A percentile compares a stretch with the other conserved stretches of the same genome.
These are phyloP conservation scores for Chionoecetes opilio DNA, from an alignment of 1,140 invertebrate genomes.

Conservation along the genomic window DNA sequence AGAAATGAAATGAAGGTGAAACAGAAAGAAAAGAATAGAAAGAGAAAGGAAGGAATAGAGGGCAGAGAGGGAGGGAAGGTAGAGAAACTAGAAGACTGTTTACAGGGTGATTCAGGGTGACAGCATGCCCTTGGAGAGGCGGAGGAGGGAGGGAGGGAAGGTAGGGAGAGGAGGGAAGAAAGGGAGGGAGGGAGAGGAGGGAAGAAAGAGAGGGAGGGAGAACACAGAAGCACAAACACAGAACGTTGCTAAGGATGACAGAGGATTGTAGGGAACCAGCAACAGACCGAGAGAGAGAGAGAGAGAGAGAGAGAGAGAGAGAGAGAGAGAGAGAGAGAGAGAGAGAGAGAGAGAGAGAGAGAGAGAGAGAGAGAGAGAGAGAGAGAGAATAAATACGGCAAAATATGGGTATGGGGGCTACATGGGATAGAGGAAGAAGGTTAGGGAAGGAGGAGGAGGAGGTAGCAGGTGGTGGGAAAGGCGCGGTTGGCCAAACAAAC, in stretches of 20 bases:
- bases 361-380: conserved; percentile 42
- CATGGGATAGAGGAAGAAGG: neutral
- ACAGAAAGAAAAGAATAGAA: neutral
- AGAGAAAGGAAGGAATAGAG: neutral
- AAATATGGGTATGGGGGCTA: neutral
- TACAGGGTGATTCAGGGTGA: conserved; percentile 3
- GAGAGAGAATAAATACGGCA: conserved; percentile 23
- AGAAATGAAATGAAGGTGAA: neutral
- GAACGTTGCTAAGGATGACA: neutral
- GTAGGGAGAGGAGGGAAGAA: neutral
- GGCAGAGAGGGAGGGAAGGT: neutral
- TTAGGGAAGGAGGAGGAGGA: conserved; percentile 40
- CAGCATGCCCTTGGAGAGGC: neutral
- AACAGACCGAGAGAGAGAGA: neutral
- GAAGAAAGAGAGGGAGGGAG: neutral
- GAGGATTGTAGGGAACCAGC: neutral
- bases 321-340: neutral
- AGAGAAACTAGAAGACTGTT: neutral
- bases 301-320: conserved; percentile 8
- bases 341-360: conserved; percentile 20
- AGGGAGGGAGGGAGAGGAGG: neutral
- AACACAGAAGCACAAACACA: neutral
- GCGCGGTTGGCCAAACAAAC: conserved; percentile 77
- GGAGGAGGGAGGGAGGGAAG: neutral
- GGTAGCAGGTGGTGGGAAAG: conserved; percentile 70